A percentile compares a stretch with the other conserved stretches of the same genome.
phyloP scores from a whole-genome alignment of 1,140 invertebrate genomes.

The Pseudobourletiella spinata region DNA sequence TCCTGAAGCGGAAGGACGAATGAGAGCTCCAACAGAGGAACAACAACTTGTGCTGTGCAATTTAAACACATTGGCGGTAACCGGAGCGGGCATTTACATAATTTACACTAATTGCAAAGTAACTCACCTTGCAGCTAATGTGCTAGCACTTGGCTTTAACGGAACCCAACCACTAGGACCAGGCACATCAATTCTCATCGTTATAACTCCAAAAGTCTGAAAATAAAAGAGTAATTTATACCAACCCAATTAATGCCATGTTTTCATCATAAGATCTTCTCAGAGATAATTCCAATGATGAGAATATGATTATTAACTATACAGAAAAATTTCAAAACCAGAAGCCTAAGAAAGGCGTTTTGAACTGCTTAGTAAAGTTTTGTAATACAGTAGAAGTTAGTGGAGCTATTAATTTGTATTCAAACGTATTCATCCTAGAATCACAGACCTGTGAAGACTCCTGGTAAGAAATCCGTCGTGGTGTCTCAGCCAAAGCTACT shows the following conservation, averaged over 20 bases:
- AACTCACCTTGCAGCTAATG: conserved; percentile 51
- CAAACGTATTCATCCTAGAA: background rate
- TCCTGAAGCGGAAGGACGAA: conserved; percentile 27
- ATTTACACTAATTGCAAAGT: background rate
- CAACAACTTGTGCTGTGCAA: conserved; percentile 30
- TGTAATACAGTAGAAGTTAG: no score
- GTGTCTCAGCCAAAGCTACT: conserved; percentile 87
- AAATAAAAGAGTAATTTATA: no score
- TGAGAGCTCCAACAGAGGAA: conserved; percentile 31
- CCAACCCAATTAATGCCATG: no score
- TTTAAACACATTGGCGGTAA: background rate
- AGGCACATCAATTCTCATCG: conserved; percentile 76
- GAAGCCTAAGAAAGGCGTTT: no score
- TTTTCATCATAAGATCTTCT: no score
- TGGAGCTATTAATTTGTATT: no score
- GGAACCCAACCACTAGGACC: conserved; percentile 57
- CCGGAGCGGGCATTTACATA: background rate
- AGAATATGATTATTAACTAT: no score
- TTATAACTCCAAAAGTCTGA: conserved; percentile 88
- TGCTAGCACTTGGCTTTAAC: conserved; percentile 65
- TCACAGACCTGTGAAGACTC: conserved; percentile 66
- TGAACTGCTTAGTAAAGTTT: no score
- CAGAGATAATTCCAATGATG: no score
- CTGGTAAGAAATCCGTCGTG: conserved; percentile 87
- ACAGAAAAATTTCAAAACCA: no score